phyloP scores from a whole-genome alignment of 2,888 invertebrate genomes.

The Pachycephus smyrnensis region DNA sequence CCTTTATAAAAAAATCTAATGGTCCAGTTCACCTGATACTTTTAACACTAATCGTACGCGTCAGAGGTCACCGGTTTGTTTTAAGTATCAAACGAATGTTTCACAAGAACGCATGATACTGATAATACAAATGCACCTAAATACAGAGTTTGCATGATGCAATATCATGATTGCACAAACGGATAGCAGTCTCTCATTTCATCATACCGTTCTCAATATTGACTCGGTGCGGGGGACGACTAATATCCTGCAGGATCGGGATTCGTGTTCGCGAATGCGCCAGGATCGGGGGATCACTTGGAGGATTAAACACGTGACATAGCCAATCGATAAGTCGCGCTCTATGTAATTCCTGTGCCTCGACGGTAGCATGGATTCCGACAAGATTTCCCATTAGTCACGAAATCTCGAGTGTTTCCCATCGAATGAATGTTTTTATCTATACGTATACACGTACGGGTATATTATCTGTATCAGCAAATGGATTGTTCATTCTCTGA shows the following conservation, averaged over 20 bases:
- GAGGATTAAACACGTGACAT: not conserved
- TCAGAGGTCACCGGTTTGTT: not conserved
- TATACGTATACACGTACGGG: not conserved
- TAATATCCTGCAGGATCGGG: conserved; percentile 36
- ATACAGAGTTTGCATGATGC: conserved; percentile 32
- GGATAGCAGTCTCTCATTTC: conserved; percentile 31
- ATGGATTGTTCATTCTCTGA: not conserved
- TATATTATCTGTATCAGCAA: not conserved
- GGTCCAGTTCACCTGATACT: not conserved
- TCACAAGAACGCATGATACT: not conserved
- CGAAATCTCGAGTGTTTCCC: not conserved
- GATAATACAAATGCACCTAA: conserved; percentile 9
- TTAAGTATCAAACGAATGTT: not conserved
- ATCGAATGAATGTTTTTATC: not conserved
- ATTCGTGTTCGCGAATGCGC: not conserved
- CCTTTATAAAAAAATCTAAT: not conserved
- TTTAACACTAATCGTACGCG: not conserved
- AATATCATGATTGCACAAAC: conserved; percentile 47
- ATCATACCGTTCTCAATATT: conserved; percentile 36
- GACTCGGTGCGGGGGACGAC: conserved; percentile 38
- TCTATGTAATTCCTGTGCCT: not conserved
- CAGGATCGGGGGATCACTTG: not conserved
- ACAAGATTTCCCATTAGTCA: not conserved
- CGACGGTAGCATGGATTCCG: not conserved
- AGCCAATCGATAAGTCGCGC: not conserved